Evolutionary conservation across 2,797 vertebrate species (phyloP), one percentile per base, ranked within the genome.

Genomic region (Arnoldichthys spilopterus): DNA sequence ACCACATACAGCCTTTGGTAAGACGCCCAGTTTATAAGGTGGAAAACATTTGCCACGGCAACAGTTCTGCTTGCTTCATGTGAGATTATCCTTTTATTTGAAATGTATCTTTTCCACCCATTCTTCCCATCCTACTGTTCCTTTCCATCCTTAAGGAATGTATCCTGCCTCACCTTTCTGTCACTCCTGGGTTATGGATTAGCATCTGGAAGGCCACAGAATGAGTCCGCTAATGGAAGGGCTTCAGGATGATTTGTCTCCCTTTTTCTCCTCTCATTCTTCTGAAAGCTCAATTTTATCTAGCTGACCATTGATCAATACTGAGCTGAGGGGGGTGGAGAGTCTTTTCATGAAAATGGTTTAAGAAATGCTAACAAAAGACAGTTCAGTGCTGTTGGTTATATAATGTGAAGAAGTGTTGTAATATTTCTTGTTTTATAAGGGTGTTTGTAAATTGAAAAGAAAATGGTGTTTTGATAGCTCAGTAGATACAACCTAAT

Each of bases 241-340:
- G 58, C 72, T 66, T 69, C 56, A 74, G 67, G 59, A 71, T 54
- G 66, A 79, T 79, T 66, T 40, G 51, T 53, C 61, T 54, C 13
- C 26, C 51, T 26, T 77, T 63, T 64, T 84, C 81, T 81, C 18
- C 49, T n/a, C 78, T 84, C 82, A 79, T 74, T 68, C 66, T 47
- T 43, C 37, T 81, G 75, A 64, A 84, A 81, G 78, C 69, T 77
- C 24, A 66, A 47, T 63, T 43, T 71, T 68, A 18, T 58, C 47
- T 58, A 43, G 71, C 45, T 59, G 34, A 51, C 62, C 58, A 54
- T 77, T 63, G 87, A 91, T 92, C 92, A 83, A 91, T 93, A 90
- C 78, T 58, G 26, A 69, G 77, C 74, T 81, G 72, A 77, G 83
- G 83, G 83, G 84, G 24, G 67, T 3, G 9, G 49, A 37, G 61